A percentile compares a stretch with the other conserved stretches of the same genome.
Conservation (phyloP, 2,888 invertebrate species). For the Fragum fragum region DNA sequence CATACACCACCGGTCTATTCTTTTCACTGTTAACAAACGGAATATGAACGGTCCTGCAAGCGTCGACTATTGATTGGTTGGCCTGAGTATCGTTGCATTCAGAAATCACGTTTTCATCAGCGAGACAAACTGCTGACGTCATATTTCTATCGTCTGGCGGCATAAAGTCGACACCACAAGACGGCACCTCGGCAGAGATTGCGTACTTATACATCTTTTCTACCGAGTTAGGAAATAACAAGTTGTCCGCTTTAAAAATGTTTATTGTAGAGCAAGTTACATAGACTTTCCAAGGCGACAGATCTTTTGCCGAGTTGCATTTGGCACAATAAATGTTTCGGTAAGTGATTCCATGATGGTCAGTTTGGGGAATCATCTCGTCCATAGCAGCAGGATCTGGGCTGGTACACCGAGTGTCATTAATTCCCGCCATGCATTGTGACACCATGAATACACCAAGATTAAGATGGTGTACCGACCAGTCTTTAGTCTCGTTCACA, state of each 20-base stretch:
- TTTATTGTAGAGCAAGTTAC: slow-evolving; percentile 42
- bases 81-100: slow-evolving; percentile 35
- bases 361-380: slow-evolving; percentile 42
- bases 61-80: slow-evolving; percentile 10
- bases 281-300: slow-evolving; percentile 48
- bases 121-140: slow-evolving; percentile 41
- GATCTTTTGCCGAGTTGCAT: slow-evolving; percentile 36
- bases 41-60: slow-evolving; percentile 38
- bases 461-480: slow-evolving; percentile 12
- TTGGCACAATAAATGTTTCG: slow-evolving; percentile 53
- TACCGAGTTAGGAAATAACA: slow-evolving; percentile 48
- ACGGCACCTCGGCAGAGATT: background rate
- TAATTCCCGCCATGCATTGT: slow-evolving; percentile 7
- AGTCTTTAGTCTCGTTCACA: slow-evolving; percentile 7
- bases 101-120: background rate
- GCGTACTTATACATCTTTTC: slow-evolving; percentile 39
- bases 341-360: slow-evolving; percentile 28
- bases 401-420: slow-evolving; percentile 41
- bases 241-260: slow-evolving; percentile 42
- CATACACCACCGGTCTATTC: slow-evolving; percentile 28
- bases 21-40: slow-evolving; percentile 38
- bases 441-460: slow-evolving; percentile 42
- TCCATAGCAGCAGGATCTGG: slow-evolving; percentile 30
- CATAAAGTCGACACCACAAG: slow-evolving; percentile 52
- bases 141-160: slow-evolving; percentile 38